Conservation (phyloP, 1,140 invertebrate genomes). For the Drosophila quadrilineata region DNA sequence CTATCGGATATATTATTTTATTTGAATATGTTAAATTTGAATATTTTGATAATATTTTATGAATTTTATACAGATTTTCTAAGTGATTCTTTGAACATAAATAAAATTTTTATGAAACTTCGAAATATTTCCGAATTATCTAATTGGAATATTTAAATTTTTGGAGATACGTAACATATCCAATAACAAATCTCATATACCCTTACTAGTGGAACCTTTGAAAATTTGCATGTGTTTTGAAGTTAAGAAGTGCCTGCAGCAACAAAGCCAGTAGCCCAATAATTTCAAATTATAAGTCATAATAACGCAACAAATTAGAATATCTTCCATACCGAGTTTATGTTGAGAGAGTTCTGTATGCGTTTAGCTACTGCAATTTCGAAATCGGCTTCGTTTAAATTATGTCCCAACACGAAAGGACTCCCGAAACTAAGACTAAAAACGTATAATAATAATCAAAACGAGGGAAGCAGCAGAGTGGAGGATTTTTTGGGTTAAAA, state of each 20-base stretch:
- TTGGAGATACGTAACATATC: background rate
- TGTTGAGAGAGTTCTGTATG: background rate
- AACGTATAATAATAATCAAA: background rate
- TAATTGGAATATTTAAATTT: too few species aligned
- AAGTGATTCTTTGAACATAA: too few species aligned
- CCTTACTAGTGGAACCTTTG: background rate
- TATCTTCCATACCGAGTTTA: constrained; percentile 41
- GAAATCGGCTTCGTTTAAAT: constrained; percentile 42
- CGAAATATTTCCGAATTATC: too few species aligned
- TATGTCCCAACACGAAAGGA: constrained; percentile 53
- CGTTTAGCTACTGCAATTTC: constrained; percentile 64
- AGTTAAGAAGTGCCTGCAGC: constrained; percentile 23
- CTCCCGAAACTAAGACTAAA: constrained; percentile 19
- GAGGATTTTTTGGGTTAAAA: constrained; percentile 24
- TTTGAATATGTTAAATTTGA: too few species aligned
- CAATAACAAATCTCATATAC: background rate
- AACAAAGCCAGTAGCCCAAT: constrained; percentile 72
- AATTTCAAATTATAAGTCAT: constrained; percentile 73
- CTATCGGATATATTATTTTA: too few species aligned
- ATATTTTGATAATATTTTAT: too few species aligned
- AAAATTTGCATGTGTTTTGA: constrained; percentile 56
- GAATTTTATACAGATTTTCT: too few species aligned
- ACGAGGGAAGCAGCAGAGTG: too few species aligned
- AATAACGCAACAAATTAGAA: constrained; percentile 65
- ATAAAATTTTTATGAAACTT: too few species aligned